These are phyloP conservation scores for Rattus norvegicus DNA, from an alignment of 2,113 vertebrate genomes.

Conservation along the genomic window GRCr8 NC_086028.1:79116001-79116500, in stretches of 20 bases:
- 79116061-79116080: neutral
- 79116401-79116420: neutral
- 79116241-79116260: neutral
- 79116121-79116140: neutral
- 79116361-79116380: neutral
- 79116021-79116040: neutral
- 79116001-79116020: neutral
- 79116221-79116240: neutral
- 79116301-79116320: constrained; percentile 19
- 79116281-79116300: constrained; percentile 9
- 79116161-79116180: neutral
- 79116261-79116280: neutral
- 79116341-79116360: neutral
- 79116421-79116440: neutral
- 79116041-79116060: neutral
- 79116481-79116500: neutral
- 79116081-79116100: neutral
- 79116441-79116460: neutral
- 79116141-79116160: neutral
- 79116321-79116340: neutral
- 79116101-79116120: neutral
- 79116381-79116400: neutral
- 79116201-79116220: neutral
- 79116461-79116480: neutral
- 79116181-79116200: neutral